phyloP scores from a whole-genome alignment of 2,797 vertebrate species.

The Alauda arvensis region DNA sequence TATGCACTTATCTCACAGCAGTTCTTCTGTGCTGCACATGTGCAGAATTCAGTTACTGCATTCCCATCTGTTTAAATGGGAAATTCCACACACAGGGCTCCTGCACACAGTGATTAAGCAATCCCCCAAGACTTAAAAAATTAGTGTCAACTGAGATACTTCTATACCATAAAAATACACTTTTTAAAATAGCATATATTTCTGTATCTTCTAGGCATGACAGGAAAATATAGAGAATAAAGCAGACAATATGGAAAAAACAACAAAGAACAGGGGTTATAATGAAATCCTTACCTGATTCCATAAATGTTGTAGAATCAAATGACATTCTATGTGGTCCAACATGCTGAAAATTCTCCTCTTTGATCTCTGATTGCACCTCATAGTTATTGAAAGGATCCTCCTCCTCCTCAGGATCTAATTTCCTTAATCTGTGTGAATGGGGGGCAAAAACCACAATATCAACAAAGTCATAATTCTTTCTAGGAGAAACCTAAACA shows the following conservation, averaged over 20 bases:
- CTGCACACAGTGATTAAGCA: neutral
- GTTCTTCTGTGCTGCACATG: neutral
- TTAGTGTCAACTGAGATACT: neutral
- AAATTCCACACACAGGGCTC: neutral
- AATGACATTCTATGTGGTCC: slow-evolving; percentile 74
- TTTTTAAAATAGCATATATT: neutral
- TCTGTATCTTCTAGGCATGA: neutral
- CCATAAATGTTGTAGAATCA: slow-evolving; percentile 85
- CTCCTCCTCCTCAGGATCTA: slow-evolving; percentile 91
- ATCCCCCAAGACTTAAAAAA: neutral
- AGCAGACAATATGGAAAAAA: neutral
- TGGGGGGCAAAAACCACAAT: neutral
- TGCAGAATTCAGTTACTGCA: neutral
- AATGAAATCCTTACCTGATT: slow-evolving; percentile 78
- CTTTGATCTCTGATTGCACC: slow-evolving; percentile 81
- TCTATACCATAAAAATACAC: neutral
- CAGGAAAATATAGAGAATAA: neutral
- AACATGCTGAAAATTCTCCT: slow-evolving; percentile 73
- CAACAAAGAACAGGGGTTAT: neutral
- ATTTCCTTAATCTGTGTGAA: slow-evolving; percentile 83
- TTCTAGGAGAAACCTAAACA: neutral
- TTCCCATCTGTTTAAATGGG: neutral
- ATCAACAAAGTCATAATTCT: neutral
- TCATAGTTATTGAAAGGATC: slow-evolving; percentile 89
- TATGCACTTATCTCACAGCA: neutral